phyloP scores from a whole-genome alignment of 2,888 invertebrate species.

The Julus scandinavius region DNA sequence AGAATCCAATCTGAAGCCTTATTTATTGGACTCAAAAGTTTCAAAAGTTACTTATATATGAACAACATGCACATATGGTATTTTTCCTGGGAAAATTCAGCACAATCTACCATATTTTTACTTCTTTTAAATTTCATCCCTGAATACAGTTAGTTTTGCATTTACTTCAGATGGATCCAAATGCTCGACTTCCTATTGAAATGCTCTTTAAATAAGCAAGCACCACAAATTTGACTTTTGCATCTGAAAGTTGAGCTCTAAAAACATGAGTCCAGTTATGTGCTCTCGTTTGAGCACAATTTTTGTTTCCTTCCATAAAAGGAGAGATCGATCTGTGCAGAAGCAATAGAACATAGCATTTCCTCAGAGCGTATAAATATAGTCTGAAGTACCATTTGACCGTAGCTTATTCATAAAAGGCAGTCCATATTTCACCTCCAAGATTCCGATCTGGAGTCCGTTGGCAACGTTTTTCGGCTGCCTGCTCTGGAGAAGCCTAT shows the following conservation, averaged over 20 bases:
- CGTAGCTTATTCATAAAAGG: slow-evolving; percentile 35
- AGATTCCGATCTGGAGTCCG: slow-evolving; percentile 11
- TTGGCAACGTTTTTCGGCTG: not conserved
- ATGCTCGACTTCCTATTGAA: too few relatives aligned
- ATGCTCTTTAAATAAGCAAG: too few relatives aligned
- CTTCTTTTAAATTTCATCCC: too few relatives aligned
- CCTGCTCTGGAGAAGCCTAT: not conserved
- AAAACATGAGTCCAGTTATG: too few relatives aligned
- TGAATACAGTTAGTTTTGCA: too few relatives aligned
- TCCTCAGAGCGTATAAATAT: not conserved
- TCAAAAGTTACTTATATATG: not conserved
- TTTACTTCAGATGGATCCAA: too few relatives aligned
- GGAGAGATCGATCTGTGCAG: not conserved
- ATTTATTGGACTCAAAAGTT: not conserved
- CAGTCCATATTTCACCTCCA: slow-evolving; percentile 36
- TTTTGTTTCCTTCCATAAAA: not conserved
- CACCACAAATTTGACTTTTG: too few relatives aligned
- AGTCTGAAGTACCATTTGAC: slow-evolving; percentile 29
- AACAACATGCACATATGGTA: not conserved
- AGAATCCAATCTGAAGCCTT: not conserved
- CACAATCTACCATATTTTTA: too few relatives aligned
- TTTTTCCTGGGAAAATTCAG: not conserved
- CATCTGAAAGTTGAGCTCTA: not conserved
- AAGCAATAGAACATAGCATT: not conserved
- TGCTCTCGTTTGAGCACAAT: not conserved